A percentile compares a stretch with the other conserved stretches of the same genome.
These are phyloP conservation scores for Synanthedon vespiformis DNA, from an alignment of 2,888 invertebrate genomes.

Conservation along the genomic window DNA sequence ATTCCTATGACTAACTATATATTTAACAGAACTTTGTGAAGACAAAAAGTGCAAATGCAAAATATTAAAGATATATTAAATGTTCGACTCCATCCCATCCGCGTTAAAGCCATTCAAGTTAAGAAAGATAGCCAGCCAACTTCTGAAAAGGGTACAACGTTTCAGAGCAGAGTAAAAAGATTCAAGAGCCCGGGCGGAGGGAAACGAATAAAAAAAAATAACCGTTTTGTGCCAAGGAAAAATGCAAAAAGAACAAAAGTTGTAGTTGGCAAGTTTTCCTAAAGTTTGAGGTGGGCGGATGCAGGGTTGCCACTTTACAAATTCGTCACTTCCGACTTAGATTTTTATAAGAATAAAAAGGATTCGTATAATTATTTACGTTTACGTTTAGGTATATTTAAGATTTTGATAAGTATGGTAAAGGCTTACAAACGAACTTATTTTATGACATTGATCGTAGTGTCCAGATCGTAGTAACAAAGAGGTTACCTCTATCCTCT, in stretches of 20 bases:
- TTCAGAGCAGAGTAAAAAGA: conserved; percentile 54
- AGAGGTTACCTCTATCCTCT: too few species aligned
- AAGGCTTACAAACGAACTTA: too few species aligned
- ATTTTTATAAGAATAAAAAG: too few species aligned
- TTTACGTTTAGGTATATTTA: too few species aligned
- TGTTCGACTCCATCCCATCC: conserved; percentile 26
- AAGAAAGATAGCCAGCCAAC: conserved; percentile 65
- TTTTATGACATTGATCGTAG: too few species aligned
- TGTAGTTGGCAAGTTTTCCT: conserved; percentile 62
- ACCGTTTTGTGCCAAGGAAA: conserved; percentile 44
- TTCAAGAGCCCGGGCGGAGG: conserved; percentile 38
- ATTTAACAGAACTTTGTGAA: conserved; percentile 3
- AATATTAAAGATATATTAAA: not conserved
- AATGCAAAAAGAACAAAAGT: conserved; percentile 57
- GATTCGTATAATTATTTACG: too few species aligned
- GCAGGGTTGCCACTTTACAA: conserved; percentile 27
- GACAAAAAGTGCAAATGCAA: not conserved
- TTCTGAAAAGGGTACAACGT: conserved; percentile 67
- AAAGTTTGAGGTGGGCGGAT: conserved; percentile 33
- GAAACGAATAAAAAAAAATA: conserved; percentile 28
- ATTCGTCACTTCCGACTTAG: too few species aligned
- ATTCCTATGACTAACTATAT: too few species aligned
- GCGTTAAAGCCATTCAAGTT: conserved; percentile 51
- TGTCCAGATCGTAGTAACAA: too few species aligned
- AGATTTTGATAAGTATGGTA: too few species aligned